Conservation (phyloP, 2,888 invertebrate genomes). For the Leptarthrus brevirostris region DNA sequence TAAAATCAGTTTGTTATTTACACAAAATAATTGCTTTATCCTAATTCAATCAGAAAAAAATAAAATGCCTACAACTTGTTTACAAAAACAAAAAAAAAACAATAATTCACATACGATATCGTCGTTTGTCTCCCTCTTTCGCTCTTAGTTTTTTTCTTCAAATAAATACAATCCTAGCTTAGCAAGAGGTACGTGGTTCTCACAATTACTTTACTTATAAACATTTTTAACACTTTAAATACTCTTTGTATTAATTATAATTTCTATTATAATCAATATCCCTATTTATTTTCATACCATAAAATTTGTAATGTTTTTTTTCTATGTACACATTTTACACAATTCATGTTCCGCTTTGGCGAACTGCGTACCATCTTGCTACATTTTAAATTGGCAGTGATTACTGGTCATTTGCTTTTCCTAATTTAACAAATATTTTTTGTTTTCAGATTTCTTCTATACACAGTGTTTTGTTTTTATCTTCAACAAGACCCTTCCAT, state of each 20-base stretch:
- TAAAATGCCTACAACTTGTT: slow-evolving; percentile 38
- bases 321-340: slow-evolving; percentile 44
- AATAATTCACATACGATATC: slow-evolving; percentile 1
- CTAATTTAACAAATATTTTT: slow-evolving; percentile 45
- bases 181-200: slow-evolving; percentile 50
- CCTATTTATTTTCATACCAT: slow-evolving; percentile 29
- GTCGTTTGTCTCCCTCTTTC: slow-evolving; percentile 22
- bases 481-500: slow-evolving; percentile 1
- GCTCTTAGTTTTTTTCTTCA: slow-evolving; percentile 25
- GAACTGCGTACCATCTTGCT: slow-evolving; percentile 51
- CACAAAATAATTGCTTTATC: slow-evolving; percentile 32
- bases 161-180: slow-evolving; percentile 47
- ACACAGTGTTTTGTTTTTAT: slow-evolving; percentile 32
- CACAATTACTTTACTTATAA: slow-evolving; percentile 43
- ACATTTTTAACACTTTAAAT: slow-evolving; percentile 46
- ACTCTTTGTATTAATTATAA: slow-evolving; percentile 38
- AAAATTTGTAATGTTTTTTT: slow-evolving; percentile 43
- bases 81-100: slow-evolving; percentile 21
- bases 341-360: slow-evolving; percentile 39
- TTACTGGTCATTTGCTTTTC: slow-evolving; percentile 57
- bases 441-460: slow-evolving; percentile 39
- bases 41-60: slow-evolving; percentile 22
- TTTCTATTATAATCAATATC: slow-evolving; percentile 43
- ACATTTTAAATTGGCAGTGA: slow-evolving; percentile 58
- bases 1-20: slow-evolving; percentile 40